phyloP scores from a whole-genome alignment of 2,113 vertebrate genomes.

The Collichthys lucidus region DNA sequence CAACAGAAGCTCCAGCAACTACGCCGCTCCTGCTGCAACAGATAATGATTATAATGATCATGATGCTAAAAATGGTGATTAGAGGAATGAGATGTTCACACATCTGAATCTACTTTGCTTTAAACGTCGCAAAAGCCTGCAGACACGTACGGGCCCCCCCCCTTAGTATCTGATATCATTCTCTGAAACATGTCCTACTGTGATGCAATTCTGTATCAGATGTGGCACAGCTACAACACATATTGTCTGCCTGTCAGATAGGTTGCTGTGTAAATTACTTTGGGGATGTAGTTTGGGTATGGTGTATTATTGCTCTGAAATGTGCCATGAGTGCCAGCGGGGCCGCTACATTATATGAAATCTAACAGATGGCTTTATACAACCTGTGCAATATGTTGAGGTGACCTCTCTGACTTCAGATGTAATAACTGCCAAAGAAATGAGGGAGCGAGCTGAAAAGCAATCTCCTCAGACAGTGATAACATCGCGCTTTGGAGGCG shows the following conservation, averaged over 20 bases:
- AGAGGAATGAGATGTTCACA: conserved; percentile 5
- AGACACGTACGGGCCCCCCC: conserved; percentile 3
- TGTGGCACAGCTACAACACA: conserved; percentile 35
- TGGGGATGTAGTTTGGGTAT: conserved; percentile 54
- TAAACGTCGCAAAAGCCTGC: conserved; percentile 17
- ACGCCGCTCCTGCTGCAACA: conserved; percentile 17
- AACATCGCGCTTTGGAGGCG: conserved; percentile 60
- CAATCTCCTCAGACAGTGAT: conserved; percentile 72
- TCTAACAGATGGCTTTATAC: conserved; percentile 75
- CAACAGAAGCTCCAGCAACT: conserved; percentile 6
- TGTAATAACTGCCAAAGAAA: conserved; percentile 79
- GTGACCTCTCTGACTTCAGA: conserved; percentile 71
- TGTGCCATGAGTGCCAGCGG: conserved; percentile 44
- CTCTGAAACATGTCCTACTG: conserved; percentile 27
- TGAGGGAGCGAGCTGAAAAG: conserved; percentile 59
- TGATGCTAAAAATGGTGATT: conserved; percentile 26
- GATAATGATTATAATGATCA: conserved; percentile 32
- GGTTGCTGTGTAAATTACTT: conserved; percentile 66
- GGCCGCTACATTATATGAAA: conserved; percentile 61
- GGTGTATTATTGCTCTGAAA: conserved; percentile 70
- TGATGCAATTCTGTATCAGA: conserved; percentile 46
- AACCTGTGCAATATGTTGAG: conserved; percentile 75
- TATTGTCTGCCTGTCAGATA: conserved; percentile 41
- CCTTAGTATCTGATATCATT: conserved; percentile 1
- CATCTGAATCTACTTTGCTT: conserved; percentile 15